phyloP scores from a whole-genome alignment of 2,113 vertebrate genomes.

The Saguinus midas region DNA sequence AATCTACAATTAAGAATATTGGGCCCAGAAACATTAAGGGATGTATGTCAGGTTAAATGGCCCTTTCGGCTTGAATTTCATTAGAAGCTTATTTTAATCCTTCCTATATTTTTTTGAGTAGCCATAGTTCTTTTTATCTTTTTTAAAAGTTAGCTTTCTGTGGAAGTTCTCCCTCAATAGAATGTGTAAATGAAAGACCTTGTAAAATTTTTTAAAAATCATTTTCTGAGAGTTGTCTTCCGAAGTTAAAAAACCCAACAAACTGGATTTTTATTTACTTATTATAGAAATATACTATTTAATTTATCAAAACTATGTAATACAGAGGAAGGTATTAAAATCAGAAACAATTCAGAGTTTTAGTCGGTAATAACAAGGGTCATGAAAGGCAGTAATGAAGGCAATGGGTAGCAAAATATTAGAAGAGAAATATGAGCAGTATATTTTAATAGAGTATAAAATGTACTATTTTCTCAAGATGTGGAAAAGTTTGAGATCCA shows the following conservation, averaged over 20 bases:
- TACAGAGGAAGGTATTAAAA: neutral
- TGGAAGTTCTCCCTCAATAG: neutral
- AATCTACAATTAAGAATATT: neutral
- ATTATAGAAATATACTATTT: neutral
- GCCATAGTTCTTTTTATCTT: neutral
- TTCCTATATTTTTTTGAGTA: neutral
- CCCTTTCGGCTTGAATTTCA: neutral
- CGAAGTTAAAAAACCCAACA: neutral
- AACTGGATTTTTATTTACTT: neutral
- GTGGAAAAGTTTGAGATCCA: neutral
- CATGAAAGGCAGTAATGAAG: neutral
- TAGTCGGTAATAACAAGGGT: neutral
- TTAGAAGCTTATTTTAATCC: neutral
- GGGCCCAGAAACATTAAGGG: neutral
- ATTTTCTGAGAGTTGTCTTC: neutral
- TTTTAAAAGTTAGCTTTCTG: neutral
- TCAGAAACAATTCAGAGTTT: neutral
- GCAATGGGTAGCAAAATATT: neutral
- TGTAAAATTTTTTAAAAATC: neutral
- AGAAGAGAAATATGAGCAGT: conserved; percentile 17
- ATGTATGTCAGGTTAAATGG: neutral
- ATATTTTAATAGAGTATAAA: neutral
- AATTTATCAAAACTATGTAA: neutral
- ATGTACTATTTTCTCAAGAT: conserved; percentile 20
- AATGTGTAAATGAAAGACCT: neutral